phyloP scores from a whole-genome alignment of 2,888 invertebrate genomes.

The Pachydiplax longipennis region DNA sequence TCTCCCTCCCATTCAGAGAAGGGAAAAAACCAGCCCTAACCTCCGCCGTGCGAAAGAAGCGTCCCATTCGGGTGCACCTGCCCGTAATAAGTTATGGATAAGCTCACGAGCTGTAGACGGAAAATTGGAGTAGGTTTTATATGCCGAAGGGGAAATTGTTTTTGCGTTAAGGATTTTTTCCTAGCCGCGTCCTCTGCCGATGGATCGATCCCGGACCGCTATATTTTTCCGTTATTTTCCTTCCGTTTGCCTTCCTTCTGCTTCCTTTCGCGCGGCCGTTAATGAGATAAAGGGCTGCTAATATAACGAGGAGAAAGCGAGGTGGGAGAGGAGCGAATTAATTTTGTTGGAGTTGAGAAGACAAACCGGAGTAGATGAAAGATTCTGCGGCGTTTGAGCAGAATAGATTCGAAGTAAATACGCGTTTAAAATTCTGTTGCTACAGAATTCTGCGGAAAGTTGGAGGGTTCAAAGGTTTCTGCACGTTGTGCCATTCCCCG shows the following conservation, averaged over 20 bases:
- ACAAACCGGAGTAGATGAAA: background rate
- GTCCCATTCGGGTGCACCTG: conserved; percentile 16
- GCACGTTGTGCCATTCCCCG: too few species aligned
- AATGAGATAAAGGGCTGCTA: conserved; percentile 17
- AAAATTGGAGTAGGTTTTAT: conserved; percentile 37
- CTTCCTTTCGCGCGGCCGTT: background rate
- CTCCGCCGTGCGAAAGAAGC: background rate
- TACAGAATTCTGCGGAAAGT: background rate
- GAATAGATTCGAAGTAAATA: background rate
- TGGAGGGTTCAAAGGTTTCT: background rate
- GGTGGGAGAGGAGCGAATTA: background rate
- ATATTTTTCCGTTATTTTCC: background rate
- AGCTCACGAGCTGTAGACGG: conserved; percentile 12
- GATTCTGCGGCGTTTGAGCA: background rate
- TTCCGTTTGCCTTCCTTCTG: background rate
- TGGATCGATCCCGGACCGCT: background rate
- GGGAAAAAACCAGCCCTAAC: background rate
- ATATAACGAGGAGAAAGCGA: background rate
- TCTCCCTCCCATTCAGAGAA: background rate
- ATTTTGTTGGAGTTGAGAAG: conserved; percentile 25
- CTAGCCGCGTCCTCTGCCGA: background rate
- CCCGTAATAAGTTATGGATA: conserved; percentile 42
- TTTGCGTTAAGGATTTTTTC: background rate
- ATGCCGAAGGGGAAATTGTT: background rate
- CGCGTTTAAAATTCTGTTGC: background rate